Evolutionary conservation across 1,140 invertebrate species (phyloP).

Genomic region (Anadara kagoshimensis): DNA sequence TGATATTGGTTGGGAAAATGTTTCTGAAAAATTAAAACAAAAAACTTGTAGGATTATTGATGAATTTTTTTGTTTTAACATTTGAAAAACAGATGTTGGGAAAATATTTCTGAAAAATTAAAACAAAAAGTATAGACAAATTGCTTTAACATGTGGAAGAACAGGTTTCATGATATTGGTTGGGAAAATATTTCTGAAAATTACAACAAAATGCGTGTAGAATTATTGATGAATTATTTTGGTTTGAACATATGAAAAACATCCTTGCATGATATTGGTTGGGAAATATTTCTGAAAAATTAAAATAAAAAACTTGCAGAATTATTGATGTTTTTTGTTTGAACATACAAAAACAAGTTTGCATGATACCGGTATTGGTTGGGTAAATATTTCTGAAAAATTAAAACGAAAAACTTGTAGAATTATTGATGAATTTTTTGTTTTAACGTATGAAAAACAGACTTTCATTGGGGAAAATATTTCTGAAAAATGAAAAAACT

Average conservation of each 20-base stretch:
- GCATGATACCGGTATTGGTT: too few relatives aligned
- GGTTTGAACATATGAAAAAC: slow-evolving; percentile 66
- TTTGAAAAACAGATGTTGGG: slow-evolving; percentile 84
- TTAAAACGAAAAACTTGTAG: slow-evolving; percentile 17
- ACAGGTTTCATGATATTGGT: slow-evolving; percentile 91
- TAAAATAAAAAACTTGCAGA: too few relatives aligned
- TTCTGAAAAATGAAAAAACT: slow-evolving; percentile 81
- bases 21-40: slow-evolving; percentile 82
- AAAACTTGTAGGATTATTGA: neutral
- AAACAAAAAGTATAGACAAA: neutral
- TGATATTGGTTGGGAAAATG: slow-evolving; percentile 92
- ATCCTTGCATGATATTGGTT: slow-evolving; percentile 91
- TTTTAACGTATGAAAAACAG: slow-evolving; percentile 74
- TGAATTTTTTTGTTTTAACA: slow-evolving; percentile 58
- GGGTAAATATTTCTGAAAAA: slow-evolving; percentile 88
- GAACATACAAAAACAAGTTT: too few relatives aligned
- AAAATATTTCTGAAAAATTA: slow-evolving; percentile 88
- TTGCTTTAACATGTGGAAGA: slow-evolving; percentile 69
- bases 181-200: slow-evolving; percentile 92
- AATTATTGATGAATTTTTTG: slow-evolving; percentile 29
- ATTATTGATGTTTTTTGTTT: too few relatives aligned
- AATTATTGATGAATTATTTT: neutral
- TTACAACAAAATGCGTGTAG: slow-evolving; percentile 17
- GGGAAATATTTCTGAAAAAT: slow-evolving; percentile 83
- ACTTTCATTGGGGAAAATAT: slow-evolving; percentile 95